Evolutionary conservation across 1,140 invertebrate genomes (phyloP), one percentile per base, ranked within the genome.

Genomic region (Diorhabda sublineata): DNA sequence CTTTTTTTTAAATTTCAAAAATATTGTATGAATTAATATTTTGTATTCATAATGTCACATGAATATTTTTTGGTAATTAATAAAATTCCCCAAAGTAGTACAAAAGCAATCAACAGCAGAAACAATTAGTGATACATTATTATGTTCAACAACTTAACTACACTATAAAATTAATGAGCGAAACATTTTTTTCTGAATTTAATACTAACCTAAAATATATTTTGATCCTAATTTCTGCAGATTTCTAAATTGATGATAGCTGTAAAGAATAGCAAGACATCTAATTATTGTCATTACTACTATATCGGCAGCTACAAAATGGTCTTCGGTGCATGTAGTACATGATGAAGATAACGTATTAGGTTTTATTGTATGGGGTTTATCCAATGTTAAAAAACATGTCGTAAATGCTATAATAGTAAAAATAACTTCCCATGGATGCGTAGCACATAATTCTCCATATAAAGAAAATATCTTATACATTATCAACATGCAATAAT

Each of bases 351-450:
- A 75, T 67, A 9, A 80, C 68, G 79, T 78, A 74, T 77, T 11
- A 67, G 76, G 4, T 70, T 42, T 56, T 72, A 78, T 45, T 66
- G 67, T 70, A 7, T 74, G 70, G 26, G 73, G 74, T 64, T 87
- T 80, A 75, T 93, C 92, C 75, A 95, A 87, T 70, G 93, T 94
- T 66, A 96, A 85, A 77, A 96, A 90, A 81, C 93, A 95, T 6
- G 91, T 88, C 0, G 94, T 91, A 2, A 96, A 81, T 4, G 93
- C 95, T 8, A 97, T 80, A 4, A 93, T 92, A 58, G 89, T 89
- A 43, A 97, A 92, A 68, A 98, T 97, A 65, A 98, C 94, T 82
- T 98, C 95, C 89, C 95, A 93, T 44, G 96, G 95, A 84, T 96
- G 93, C 44, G 89, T 88, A 66, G 95, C 94, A 84, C 95, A 98